phyloP scores from a whole-genome alignment of 1,140 invertebrate genomes.

The Aphelinus atriplicis region DNA sequence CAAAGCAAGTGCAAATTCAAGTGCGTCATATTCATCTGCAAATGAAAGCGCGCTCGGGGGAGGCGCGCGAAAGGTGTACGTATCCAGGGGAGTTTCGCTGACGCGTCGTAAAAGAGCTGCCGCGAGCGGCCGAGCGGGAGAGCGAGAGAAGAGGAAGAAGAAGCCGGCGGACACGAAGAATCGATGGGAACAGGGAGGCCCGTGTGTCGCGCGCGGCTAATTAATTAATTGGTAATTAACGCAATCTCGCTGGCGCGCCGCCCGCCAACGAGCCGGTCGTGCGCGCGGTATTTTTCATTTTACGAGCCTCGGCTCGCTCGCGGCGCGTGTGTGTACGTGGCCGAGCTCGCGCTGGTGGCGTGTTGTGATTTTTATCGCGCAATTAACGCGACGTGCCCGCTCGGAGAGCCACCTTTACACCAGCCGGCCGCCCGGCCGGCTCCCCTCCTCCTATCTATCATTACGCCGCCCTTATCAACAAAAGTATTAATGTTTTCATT shows the following conservation, averaged over 20 bases:
- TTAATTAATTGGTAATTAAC: slow-evolving; percentile 60
- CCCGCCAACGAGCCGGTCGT: slow-evolving; percentile 16
- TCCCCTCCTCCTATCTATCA: slow-evolving; percentile 17
- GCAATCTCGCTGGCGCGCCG: slow-evolving; percentile 41
- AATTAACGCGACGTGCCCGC: slow-evolving; percentile 65
- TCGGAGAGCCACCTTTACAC: slow-evolving; percentile 60
- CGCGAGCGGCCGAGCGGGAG: neutral
- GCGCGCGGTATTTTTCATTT: slow-evolving; percentile 61
- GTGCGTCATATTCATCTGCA: neutral
- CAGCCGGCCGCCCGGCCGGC: slow-evolving; percentile 13
- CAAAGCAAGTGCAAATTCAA: neutral
- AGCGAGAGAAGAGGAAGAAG: neutral
- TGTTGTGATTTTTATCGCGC: slow-evolving; percentile 67
- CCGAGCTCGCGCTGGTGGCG: slow-evolving; percentile 46
- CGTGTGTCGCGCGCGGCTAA: slow-evolving; percentile 39
- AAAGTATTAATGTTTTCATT: slow-evolving; percentile 40
- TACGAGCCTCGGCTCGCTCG: slow-evolving; percentile 52
- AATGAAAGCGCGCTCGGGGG: neutral
- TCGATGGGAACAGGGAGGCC: neutral
- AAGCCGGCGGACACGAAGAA: neutral
- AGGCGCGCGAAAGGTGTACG: no score
- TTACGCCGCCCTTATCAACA: slow-evolving; percentile 22
- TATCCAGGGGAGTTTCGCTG: neutral
- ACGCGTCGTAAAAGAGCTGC: neutral
- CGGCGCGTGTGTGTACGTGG: slow-evolving; percentile 8